These are phyloP conservation scores for Megaleporinus macrocephalus DNA, from an alignment of 2,113 vertebrate genomes.

Conservation along the genomic window DNA sequence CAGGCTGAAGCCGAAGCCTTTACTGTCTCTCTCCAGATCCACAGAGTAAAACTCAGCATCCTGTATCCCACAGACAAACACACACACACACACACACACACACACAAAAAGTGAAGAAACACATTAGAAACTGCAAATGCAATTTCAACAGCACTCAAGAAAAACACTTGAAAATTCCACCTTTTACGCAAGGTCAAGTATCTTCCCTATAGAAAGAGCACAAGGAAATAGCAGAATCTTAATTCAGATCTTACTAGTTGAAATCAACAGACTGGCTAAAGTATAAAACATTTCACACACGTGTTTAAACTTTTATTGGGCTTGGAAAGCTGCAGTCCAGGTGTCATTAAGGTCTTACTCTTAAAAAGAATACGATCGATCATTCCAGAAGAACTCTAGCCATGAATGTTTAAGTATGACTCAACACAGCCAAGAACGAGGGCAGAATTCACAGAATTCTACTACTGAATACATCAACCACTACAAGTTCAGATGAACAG, in stretches of 20 bases:
- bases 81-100: constrained; percentile 24
- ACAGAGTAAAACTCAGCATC: constrained; percentile 97
- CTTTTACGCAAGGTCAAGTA: background rate
- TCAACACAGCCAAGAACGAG: background rate
- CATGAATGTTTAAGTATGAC: constrained; percentile 1
- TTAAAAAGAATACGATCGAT: background rate
- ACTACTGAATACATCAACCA: background rate
- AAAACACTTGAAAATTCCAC: background rate
- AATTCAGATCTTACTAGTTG: background rate
- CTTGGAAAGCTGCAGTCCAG: background rate
- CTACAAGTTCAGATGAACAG: background rate
- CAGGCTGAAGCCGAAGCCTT: constrained; percentile 97
- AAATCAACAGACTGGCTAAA: background rate
- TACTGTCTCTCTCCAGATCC: constrained; percentile 94
- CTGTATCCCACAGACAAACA: constrained; percentile 63
- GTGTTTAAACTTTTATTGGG: background rate
- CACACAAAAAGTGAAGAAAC: background rate
- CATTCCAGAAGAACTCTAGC: background rate
- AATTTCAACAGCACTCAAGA: background rate
- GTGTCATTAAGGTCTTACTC: background rate
- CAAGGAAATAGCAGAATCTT: background rate
- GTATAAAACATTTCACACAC: background rate
- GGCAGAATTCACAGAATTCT: background rate
- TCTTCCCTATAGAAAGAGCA: background rate
- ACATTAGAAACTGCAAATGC: background rate